These are phyloP conservation scores for Goniozus legneri DNA, from an alignment of 1,140 invertebrate genomes.

Conservation along the genomic window DNA sequence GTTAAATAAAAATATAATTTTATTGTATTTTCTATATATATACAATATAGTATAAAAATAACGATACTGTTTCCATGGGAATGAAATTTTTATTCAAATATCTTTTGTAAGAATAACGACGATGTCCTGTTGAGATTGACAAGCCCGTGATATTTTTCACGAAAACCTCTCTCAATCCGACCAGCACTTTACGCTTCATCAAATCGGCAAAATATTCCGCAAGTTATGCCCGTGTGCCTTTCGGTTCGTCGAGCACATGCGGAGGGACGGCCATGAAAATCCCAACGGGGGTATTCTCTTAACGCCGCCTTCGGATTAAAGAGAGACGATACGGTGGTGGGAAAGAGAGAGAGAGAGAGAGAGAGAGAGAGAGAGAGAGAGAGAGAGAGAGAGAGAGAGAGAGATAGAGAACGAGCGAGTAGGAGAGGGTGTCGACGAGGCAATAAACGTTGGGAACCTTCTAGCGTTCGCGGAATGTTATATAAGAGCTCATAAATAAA, in stretches of 20 bases:
- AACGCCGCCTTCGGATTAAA: slow-evolving; percentile 15
- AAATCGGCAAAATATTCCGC: slow-evolving; percentile 23
- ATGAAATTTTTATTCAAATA: no score
- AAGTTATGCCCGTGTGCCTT: slow-evolving; percentile 22
- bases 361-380: no score
- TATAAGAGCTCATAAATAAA: slow-evolving; percentile 40
- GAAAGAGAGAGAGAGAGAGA: no score
- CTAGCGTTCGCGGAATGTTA: slow-evolving; percentile 25
- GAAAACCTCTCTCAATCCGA: no score
- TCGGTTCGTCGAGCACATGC: slow-evolving; percentile 17
- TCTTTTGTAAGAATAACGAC: no score
- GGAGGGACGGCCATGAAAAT: slow-evolving; percentile 18
- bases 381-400: not conserved
- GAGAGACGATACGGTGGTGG: not conserved
- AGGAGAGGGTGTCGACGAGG: slow-evolving; percentile 16
- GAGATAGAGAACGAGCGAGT: slow-evolving; percentile 8
- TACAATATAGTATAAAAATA: no score
- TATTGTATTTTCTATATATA: no score
- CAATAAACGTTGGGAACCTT: slow-evolving; percentile 32
- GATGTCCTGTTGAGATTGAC: no score
- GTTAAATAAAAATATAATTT: no score
- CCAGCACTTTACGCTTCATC: no score
- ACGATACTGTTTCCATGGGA: no score
- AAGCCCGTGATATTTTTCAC: no score
- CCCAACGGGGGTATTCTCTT: slow-evolving; percentile 18